Percentiles rank a stretch among this genome's conserved stretches.
Conservation (phyloP, 2,888 invertebrate genomes). For the Psylliodes chrysocephalus region DNA sequence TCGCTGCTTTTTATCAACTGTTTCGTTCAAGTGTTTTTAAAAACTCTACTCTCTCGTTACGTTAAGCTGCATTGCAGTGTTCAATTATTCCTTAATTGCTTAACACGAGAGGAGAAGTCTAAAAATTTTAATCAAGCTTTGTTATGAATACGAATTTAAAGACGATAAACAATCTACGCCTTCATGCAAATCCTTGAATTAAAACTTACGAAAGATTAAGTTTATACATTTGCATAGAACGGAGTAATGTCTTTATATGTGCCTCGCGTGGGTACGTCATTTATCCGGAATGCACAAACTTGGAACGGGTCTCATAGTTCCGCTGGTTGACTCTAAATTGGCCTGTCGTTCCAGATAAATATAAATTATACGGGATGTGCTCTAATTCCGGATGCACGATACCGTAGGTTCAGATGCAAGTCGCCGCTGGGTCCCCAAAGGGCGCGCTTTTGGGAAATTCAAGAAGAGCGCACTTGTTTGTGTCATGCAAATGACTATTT, state of each 20-base stretch:
- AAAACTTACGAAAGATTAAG: conserved; percentile 35
- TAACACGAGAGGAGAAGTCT: too few relatives aligned
- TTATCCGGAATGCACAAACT: conserved; percentile 40
- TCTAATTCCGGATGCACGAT: conserved; percentile 10
- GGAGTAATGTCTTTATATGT: conserved; percentile 20
- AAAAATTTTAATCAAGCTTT: too few relatives aligned
- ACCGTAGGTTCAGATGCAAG: not conserved
- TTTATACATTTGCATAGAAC: conserved; percentile 31
- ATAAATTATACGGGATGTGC: conserved; percentile 39
- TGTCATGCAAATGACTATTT: too few relatives aligned
- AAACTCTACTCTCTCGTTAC: too few relatives aligned
- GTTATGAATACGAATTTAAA: too few relatives aligned
- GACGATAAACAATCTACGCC: not conserved
- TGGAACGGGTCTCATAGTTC: conserved; percentile 39
- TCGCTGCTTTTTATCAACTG: too few relatives aligned
- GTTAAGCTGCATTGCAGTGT: too few relatives aligned
- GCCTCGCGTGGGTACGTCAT: conserved; percentile 27
- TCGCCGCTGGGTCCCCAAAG: not conserved
- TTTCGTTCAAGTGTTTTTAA: too few relatives aligned
- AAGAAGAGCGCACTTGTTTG: not conserved
- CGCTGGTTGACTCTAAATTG: conserved; percentile 42
- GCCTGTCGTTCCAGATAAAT: conserved; percentile 38
- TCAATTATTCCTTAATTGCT: too few relatives aligned
- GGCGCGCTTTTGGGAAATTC: not conserved
- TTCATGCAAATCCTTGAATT: conserved; percentile 20